These are phyloP conservation scores for Hystrix brachyura DNA, from an alignment of 2,113 vertebrate species.

Conservation along the genomic window DNA sequence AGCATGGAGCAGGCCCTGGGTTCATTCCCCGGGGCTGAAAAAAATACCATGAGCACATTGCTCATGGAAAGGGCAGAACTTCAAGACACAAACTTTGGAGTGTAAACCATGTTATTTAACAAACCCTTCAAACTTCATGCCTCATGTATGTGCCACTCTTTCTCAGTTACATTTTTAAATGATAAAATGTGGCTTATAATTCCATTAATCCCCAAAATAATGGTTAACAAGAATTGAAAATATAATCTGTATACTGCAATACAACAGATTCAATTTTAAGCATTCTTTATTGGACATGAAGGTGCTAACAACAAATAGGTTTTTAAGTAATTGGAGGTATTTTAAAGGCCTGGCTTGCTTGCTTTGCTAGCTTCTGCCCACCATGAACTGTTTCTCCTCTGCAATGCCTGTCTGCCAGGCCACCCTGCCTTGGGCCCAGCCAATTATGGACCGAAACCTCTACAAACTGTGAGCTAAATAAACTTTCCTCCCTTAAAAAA, in stretches of 20 bases:
- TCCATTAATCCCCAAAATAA: slow-evolving; percentile 32
- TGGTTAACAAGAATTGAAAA: background rate
- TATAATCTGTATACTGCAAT: background rate
- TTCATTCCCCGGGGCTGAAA: background rate
- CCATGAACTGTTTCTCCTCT: too few species aligned
- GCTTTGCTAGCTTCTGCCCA: too few species aligned
- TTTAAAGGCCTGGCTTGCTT: background rate
- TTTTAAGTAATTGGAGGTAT: background rate
- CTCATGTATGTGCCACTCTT: slow-evolving; percentile 7
- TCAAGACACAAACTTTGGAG: slow-evolving; percentile 7
- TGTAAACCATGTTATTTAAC: slow-evolving; percentile 60
- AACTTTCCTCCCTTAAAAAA: too few species aligned
- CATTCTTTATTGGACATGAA: background rate
- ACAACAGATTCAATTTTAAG: background rate
- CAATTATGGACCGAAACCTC: too few species aligned
- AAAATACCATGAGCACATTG: slow-evolving; percentile 13
- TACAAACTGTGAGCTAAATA: too few species aligned
- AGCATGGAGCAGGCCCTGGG: background rate
- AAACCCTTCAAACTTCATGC: slow-evolving; percentile 14
- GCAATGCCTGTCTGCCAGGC: too few species aligned
- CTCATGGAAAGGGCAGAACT: slow-evolving; percentile 46
- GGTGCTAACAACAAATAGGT: slow-evolving; percentile 29
- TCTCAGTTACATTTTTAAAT: slow-evolving; percentile 60
- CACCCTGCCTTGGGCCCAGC: too few species aligned
- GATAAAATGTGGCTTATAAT: slow-evolving; percentile 54